phyloP scores from a whole-genome alignment of 92 coral and sea anemone species.

The Hydrozoanthus gracilis region DNA sequence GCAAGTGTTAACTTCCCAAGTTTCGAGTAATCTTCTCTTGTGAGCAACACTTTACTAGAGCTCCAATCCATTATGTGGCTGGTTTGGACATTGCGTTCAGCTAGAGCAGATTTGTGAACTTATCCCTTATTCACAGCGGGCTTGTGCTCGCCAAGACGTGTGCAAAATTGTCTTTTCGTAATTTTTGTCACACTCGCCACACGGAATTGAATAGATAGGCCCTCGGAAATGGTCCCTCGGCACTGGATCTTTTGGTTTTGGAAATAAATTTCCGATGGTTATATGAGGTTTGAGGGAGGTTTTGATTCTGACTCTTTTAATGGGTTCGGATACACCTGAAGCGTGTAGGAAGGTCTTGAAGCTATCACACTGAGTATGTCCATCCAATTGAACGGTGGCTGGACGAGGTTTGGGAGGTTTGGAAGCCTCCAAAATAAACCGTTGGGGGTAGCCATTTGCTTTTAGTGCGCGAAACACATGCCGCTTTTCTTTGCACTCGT shows the following conservation, averaged over 20 bases:
- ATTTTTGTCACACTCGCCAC: background rate
- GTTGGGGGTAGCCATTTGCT: slow-evolving; percentile 1
- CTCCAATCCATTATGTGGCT: background rate
- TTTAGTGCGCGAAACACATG: background rate
- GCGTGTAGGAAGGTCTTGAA: background rate
- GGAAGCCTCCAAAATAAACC: slow-evolving; percentile 14
- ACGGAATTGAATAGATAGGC: background rate
- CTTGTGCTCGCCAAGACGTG: background rate
- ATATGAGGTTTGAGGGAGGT: background rate
- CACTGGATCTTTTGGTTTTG: slow-evolving; percentile 6
- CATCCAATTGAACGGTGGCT: background rate
- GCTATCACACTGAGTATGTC: background rate
- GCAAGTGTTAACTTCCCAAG: background rate
- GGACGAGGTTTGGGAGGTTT: background rate
- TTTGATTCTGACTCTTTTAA: background rate
- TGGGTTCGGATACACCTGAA: background rate
- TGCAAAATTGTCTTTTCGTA: background rate
- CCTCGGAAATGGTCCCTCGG: background rate
- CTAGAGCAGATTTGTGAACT: background rate
- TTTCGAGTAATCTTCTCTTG: background rate
- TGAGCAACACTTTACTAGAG: background rate
- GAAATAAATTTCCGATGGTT: background rate
- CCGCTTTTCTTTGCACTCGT: background rate
- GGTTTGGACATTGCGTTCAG: background rate
- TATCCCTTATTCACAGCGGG: background rate